Evolutionary conservation across 1,140 invertebrate genomes (phyloP).

Genomic region (Araneus ventricosus): DNA sequence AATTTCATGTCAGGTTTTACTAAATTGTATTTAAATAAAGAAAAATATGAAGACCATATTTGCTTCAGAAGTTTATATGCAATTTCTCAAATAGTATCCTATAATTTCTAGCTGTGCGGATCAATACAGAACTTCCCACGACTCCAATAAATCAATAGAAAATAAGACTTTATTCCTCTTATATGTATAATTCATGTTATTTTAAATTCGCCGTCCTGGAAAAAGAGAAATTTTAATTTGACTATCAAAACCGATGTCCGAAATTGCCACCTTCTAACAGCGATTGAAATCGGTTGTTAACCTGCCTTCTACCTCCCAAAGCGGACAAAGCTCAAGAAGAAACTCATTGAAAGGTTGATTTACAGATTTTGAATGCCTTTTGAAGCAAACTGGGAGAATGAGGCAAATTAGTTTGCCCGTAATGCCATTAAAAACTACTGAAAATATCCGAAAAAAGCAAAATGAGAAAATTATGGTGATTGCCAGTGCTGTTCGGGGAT

Average conservation of each 20-base stretch:
- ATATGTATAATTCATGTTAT: background rate
- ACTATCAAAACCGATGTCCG: background rate
- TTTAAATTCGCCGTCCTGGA: background rate
- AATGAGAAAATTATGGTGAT: conserved; percentile 2
- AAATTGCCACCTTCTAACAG: background rate
- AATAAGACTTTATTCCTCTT: background rate
- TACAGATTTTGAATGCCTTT: background rate
- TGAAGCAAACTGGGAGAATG: background rate
- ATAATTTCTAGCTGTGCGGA: background rate
- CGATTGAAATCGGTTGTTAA: background rate
- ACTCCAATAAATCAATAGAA: background rate
- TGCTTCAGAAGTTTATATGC: no score
- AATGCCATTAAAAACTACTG: background rate
- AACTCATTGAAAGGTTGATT: background rate
- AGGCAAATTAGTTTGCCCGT: background rate
- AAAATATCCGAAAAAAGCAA: background rate
- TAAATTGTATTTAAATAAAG: no score
- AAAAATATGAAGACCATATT: no score
- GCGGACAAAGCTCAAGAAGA: background rate
- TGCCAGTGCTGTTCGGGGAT: background rate
- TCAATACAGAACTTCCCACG: background rate
- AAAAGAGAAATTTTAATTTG: background rate
- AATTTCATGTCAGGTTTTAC: no score
- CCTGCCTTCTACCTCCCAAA: background rate
- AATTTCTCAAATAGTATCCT: background rate